Base-by-base conservation (phyloP, 2,888 invertebrate species). In the Tridacna gigas region DNA sequence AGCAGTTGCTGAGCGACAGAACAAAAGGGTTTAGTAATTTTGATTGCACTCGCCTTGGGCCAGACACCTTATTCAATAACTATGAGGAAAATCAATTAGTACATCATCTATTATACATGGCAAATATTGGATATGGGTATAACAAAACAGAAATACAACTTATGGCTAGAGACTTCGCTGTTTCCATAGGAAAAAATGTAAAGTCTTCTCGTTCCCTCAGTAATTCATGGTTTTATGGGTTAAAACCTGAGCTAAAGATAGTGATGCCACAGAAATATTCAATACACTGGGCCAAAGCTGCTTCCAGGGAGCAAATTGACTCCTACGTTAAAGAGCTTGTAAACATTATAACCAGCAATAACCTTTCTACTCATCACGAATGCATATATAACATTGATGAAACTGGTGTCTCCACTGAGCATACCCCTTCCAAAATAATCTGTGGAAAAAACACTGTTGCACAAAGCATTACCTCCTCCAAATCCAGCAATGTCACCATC, bases 361-460 rank as follows among this genome's bases (percentile, higher is more conserved):
- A 75, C n/a, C 75, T 83, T 20, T 18, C n/a, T 26, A 20, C 77
- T 28, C 74, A 77, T 25, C 84, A 84, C 1, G 78, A 80, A 65
- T n/a, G 71, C 37, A 84, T 84, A 11, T 82, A 75, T 45, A 83
- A 80, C 69, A 60, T 80, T 28, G 84, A 86, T 79, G 86, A 82
- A 79, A 82, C 79, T 65, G 84, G 82, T 2, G 37, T 84, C 20
- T 79, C 67, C n/a, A 82, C 82, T 51, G 80, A 82, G 51, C 80
- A 84, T 71, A 66, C 67, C 15, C 79, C 79, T 28, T 22, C 66
- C 4, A 80, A 80, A 80, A 74, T 69, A 45, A n/a, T n/a, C n/a
- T n/a, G n/a, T n/a, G 82, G 82, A 18, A n/a, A 47, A 2, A 74
- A 61, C 45, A 45, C 74, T 15, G 67, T 78, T 1, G 47, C 66